Evolutionary conservation across 2,113 vertebrate species (phyloP).

Genomic region (Pogona vitticeps): DNA sequence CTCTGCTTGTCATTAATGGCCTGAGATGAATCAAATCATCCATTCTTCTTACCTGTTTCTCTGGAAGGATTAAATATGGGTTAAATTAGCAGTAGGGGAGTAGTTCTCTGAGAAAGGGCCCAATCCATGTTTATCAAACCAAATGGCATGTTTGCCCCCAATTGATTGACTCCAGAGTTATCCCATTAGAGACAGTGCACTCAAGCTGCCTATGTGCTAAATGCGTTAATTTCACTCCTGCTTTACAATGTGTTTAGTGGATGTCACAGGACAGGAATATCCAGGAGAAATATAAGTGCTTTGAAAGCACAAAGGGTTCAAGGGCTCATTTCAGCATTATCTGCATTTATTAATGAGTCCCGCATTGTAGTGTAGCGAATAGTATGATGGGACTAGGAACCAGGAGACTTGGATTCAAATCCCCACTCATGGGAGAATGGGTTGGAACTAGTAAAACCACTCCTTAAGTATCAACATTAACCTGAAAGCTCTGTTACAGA

Average conservation of each 20-base stretch:
- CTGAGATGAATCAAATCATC: slow-evolving; percentile 2
- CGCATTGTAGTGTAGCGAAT: too few species aligned
- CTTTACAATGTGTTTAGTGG: background rate
- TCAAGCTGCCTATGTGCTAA: background rate
- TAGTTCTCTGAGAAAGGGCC: background rate
- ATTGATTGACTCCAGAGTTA: background rate
- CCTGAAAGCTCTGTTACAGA: too few species aligned
- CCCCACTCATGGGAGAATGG: too few species aligned
- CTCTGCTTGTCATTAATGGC: background rate
- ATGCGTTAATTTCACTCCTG: background rate
- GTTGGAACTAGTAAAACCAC: too few species aligned
- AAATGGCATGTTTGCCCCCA: background rate
- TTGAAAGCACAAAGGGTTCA: too few species aligned
- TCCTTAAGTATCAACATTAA: too few species aligned
- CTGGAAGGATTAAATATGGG: background rate
- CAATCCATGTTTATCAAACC: background rate
- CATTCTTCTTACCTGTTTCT: slow-evolving; percentile 8
- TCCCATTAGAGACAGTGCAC: too few species aligned
- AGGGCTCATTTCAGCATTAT: too few species aligned
- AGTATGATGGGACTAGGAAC: too few species aligned
- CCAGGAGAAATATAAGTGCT: background rate
- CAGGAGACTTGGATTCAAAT: too few species aligned
- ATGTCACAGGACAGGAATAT: background rate
- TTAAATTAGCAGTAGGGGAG: background rate
- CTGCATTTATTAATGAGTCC: too few species aligned